Base-by-base conservation (phyloP, 1,140 invertebrate genomes). In the Drosophila eugracilis region DNA sequence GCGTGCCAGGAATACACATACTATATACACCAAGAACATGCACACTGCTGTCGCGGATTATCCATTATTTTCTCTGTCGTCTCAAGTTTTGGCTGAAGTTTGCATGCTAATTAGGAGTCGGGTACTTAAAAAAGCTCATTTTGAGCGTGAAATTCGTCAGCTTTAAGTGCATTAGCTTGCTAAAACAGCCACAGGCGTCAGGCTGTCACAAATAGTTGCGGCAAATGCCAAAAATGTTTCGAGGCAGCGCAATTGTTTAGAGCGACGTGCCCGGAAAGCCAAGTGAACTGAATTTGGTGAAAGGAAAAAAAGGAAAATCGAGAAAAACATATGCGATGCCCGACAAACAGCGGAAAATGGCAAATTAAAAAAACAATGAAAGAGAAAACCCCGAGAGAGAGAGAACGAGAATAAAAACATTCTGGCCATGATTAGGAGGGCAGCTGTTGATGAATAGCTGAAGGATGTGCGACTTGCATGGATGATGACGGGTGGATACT, bases 181-280 rank as follows among this genome's bases (percentile, higher is more conserved):
- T 10, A 22, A 32, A 12, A n/a, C 28, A 39, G 49, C 32, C 14
- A 26, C 14, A 50, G 67, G 67, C 78, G 79, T 71, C 80, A 48
- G 58, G 36, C 80, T 75, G 79, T 70, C 81, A 47, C 57, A 84
- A 85, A 84, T 86, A 84, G 80, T 86, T 84, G 57, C 22, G 50
- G 41, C 26, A 55, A 74, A 73, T 73, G 39, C 55, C 57, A 44
- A 73, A 69, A 67, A 62, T 65, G 37, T 44, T 67, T 53, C 63
- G n/a, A 34, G 36, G 15, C 37, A 67, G 24, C 41, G 39, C 69
- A 72, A 72, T 72, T 72, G 69, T 58, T 72, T 58, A 42, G 45
- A 45, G 30, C 55, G 47, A 74, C 70, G 70, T 74, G 70, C 48
- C 17, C 32, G 49, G 70, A 45, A 74, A 42, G 21, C 24, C 58